Conservation (phyloP, 23 tunicate species). For the Ascidia mentula region DNA sequence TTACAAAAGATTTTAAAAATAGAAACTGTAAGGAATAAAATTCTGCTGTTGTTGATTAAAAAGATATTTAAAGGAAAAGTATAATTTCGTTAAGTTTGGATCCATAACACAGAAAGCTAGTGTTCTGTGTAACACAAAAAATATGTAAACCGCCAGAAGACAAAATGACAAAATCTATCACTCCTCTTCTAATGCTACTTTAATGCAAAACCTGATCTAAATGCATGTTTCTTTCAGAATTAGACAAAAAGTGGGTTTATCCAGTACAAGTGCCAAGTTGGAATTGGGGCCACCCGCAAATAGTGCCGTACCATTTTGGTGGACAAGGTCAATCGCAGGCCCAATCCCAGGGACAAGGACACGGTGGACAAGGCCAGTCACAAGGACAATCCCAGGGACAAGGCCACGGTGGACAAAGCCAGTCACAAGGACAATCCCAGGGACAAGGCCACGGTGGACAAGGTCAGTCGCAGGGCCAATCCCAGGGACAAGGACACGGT, state of each 20-base stretch:
- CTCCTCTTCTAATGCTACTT: neutral
- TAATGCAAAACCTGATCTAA: neutral
- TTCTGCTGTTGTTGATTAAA: too few species aligned
- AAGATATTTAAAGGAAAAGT: too few species aligned
- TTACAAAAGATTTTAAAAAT: too few species aligned
- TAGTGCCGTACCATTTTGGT: neutral
- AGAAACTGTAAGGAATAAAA: too few species aligned
- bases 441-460: conserved; percentile 12
- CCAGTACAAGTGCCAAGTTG: neutral
- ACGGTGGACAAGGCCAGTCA: neutral
- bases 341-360: conserved; percentile 10
- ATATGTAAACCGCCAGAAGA: too few species aligned
- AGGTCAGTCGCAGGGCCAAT: conserved; percentile 21
- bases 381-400: conserved; percentile 16
- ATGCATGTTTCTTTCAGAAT: neutral
- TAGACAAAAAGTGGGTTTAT: neutral
- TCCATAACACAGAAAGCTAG: too few species aligned
- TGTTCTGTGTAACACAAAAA: too few species aligned
- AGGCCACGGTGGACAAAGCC: conserved; percentile 1
- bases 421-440: conserved; percentile 26
- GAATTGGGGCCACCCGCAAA: neutral
- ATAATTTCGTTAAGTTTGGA: too few species aligned
- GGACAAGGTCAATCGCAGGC: conserved; percentile 19
- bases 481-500: conserved; percentile 11
- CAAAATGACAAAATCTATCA: neutral